A percentile compares a stretch with the other conserved stretches of the same genome.
Conservation (phyloP, 2,888 invertebrate genomes). For the Catotricha subobsoleta region DNA sequence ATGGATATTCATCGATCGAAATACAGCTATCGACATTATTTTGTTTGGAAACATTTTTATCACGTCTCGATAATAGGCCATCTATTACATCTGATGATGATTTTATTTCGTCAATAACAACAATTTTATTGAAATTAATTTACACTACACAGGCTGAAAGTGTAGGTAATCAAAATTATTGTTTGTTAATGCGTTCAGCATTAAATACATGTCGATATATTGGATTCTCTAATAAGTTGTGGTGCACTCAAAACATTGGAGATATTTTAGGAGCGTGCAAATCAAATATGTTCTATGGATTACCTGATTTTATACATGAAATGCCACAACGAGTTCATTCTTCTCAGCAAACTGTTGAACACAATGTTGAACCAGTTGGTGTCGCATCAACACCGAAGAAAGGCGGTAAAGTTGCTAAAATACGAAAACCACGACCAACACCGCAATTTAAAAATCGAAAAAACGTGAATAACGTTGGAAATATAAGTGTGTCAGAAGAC, state of each 20-base stretch:
- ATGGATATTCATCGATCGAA: constrained; percentile 14
- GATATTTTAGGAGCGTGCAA: constrained; percentile 40
- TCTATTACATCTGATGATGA: neutral
- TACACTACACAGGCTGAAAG: neutral
- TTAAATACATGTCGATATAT: constrained; percentile 19
- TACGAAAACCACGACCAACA: constrained; percentile 12
- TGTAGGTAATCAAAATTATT: constrained; percentile 7
- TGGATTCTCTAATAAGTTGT: constrained; percentile 18
- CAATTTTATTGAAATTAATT: neutral
- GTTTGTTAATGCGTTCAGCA: constrained; percentile 12
- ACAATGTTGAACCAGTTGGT: constrained; percentile 17
- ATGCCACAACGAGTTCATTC: constrained; percentile 38
- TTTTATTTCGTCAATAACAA: neutral
- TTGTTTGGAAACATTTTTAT: constrained; percentile 14
- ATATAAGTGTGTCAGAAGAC: constrained; percentile 5
- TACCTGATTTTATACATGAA: constrained; percentile 22
- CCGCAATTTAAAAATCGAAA: constrained; percentile 17
- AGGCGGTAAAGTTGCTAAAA: constrained; percentile 38
- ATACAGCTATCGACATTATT: constrained; percentile 13
- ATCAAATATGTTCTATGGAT: constrained; percentile 35
- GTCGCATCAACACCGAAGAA: constrained; percentile 29
- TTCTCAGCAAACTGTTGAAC: constrained; percentile 36
- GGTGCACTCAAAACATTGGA: constrained; percentile 25
- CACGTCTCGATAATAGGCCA: constrained; percentile 2
- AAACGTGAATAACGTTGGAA: constrained; percentile 10